phyloP scores from a whole-genome alignment of 35 echinoderm and acorn worm species.

The Chiridota heheva region DNA sequence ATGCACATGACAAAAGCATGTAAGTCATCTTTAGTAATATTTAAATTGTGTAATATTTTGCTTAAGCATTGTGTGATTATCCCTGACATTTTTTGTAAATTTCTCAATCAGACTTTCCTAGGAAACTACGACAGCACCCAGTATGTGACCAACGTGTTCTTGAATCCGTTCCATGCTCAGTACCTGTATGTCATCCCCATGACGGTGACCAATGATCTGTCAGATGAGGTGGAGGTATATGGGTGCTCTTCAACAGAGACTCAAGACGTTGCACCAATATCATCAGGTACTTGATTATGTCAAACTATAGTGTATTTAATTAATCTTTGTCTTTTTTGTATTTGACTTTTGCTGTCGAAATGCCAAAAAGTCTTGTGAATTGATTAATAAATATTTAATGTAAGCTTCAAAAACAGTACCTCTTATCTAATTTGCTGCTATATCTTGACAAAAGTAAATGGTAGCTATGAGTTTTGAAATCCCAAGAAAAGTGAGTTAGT shows the following conservation, averaged over 20 bases:
- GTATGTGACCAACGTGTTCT: slow-evolving; percentile 49
- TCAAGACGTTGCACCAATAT: slow-evolving; percentile 19
- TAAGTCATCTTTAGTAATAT: too few species aligned
- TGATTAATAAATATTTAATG: slow-evolving; percentile 10
- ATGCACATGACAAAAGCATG: too few species aligned
- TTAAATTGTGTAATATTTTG: background rate
- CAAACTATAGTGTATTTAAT: background rate
- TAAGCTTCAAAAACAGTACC: slow-evolving; percentile 9
- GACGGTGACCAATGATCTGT: slow-evolving; percentile 21
- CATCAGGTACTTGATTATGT: slow-evolving; percentile 33
- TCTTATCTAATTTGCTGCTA: background rate
- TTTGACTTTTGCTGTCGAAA: background rate
- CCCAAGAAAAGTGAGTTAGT: too few species aligned
- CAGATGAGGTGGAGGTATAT: slow-evolving; percentile 10
- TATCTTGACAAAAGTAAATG: too few species aligned
- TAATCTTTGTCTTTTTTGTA: background rate
- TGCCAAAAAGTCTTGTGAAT: too few species aligned
- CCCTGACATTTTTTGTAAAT: background rate
- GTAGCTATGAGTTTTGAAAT: too few species aligned
- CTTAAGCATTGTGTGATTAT: background rate
- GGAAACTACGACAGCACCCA: slow-evolving; percentile 50
- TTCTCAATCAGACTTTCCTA: slow-evolving; percentile 41
- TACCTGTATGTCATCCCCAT: slow-evolving; percentile 56
- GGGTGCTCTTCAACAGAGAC: slow-evolving; percentile 30
- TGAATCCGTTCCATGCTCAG: slow-evolving; percentile 59